These are phyloP conservation scores for Verasper variegatus DNA, from an alignment of 2,113 vertebrate species.

Conservation along the genomic window DNA sequence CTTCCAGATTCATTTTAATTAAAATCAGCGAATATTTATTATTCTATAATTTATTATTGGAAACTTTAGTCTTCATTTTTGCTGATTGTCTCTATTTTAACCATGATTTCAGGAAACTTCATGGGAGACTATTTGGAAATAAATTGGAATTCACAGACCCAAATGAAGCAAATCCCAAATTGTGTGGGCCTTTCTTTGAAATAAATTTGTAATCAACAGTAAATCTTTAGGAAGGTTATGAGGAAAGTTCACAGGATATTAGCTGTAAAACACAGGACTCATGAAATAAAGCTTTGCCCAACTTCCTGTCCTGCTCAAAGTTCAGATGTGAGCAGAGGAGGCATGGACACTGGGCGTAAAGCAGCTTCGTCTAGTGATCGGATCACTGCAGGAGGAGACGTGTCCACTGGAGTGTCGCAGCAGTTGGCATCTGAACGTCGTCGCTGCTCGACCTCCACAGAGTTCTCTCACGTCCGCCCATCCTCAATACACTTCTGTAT, in stretches of 20 bases:
- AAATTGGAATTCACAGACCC: background rate
- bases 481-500: slow-evolving; percentile 80
- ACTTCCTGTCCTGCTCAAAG: slow-evolving; percentile 93
- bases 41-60: too few relatives aligned
- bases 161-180: background rate
- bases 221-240: background rate
- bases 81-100: background rate
- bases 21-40: too few relatives aligned
- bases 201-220: too few relatives aligned
- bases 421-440: background rate
- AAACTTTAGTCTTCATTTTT: too few relatives aligned
- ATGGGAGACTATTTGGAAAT: background rate
- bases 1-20: background rate
- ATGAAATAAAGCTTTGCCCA: background rate
- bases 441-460: slow-evolving; percentile 65
- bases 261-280: background rate
- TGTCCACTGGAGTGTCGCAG: slow-evolving; percentile 41
- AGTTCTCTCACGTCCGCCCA: slow-evolving; percentile 70
- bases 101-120: background rate
- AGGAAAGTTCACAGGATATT: background rate
- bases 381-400: slow-evolving; percentile 38
- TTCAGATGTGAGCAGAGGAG: slow-evolving; percentile 89
- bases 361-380: too few relatives aligned
- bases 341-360: slow-evolving; percentile 55
- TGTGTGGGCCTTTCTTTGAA: too few relatives aligned